Evolutionary conservation across 2,888 invertebrate genomes (phyloP).

Genomic region (Erebia palarica): DNA sequence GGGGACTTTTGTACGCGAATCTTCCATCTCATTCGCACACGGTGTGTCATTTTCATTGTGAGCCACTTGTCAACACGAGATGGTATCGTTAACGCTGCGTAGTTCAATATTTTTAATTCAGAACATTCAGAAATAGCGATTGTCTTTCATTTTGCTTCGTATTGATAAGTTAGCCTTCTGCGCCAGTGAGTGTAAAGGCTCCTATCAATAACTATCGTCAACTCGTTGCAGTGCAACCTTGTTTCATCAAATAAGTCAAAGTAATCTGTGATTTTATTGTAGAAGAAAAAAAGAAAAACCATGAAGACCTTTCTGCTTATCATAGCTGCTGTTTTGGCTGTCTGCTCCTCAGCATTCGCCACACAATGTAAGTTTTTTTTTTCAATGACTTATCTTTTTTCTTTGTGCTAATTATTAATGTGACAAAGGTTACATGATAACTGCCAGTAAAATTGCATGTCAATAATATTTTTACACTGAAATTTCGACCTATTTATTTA

Average conservation of each 20-base stretch:
- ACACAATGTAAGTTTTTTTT: slow-evolving; percentile 86
- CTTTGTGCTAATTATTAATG: slow-evolving; percentile 32
- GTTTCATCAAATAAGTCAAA: slow-evolving; percentile 61
- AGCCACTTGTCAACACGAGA: slow-evolving; percentile 66
- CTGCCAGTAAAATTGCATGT: background rate
- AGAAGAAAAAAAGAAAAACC: slow-evolving; percentile 50
- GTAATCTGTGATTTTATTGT: slow-evolving; percentile 75
- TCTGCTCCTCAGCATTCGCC: slow-evolving; percentile 76
- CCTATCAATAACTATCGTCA: slow-evolving; percentile 47
- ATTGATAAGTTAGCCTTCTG: slow-evolving; percentile 88
- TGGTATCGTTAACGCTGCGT: slow-evolving; percentile 74
- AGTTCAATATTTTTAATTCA: slow-evolving; percentile 70
- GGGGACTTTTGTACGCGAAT: slow-evolving; percentile 47
- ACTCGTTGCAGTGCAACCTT: slow-evolving; percentile 39
- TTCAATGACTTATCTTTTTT: slow-evolving; percentile 31
- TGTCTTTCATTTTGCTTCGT: slow-evolving; percentile 61
- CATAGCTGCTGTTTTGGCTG: slow-evolving; percentile 74
- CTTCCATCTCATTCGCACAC: slow-evolving; percentile 61
- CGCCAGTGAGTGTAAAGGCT: slow-evolving; percentile 96
- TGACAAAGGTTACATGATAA: slow-evolving; percentile 28
- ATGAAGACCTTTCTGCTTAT: slow-evolving; percentile 83
- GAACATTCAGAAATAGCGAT: slow-evolving; percentile 57
- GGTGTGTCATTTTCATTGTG: slow-evolving; percentile 54
- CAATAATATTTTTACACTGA: background rate
- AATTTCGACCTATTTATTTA: background rate